Percentiles rank a stretch among this genome's conserved stretches.
These are phyloP conservation scores for Eupristina koningsbergeri DNA, from an alignment of 1,140 invertebrate species.

Conservation along the genomic window DNA sequence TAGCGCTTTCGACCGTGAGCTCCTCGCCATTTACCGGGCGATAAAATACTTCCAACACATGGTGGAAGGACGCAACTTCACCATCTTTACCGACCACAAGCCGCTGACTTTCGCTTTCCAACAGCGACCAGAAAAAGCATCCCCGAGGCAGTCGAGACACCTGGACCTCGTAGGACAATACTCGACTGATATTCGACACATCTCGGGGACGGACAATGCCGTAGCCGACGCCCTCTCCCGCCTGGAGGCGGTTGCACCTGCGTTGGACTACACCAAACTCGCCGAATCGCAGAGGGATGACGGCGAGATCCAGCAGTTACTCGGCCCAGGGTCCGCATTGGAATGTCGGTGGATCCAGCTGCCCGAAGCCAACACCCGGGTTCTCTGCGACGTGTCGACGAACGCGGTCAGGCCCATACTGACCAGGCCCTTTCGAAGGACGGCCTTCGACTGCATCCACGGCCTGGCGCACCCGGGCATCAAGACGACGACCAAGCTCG, in stretches of 20 bases:
- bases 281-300: not conserved
- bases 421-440: not conserved
- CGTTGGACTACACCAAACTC: no score
- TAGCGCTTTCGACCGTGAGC: no score
- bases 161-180: not conserved
- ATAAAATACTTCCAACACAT: no score
- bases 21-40: not conserved
- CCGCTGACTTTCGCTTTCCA: not conserved
- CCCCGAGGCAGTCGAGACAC: no score
- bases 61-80: no score
- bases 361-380: no score
- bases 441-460: no score
- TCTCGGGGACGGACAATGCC: not conserved
- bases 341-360: not conserved
- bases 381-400: no score
- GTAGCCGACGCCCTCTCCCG: slow-evolving; percentile 5
- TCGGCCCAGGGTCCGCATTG: not conserved
- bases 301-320: not conserved
- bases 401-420: not conserved
- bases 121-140: no score
- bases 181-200: not conserved
- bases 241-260: not conserved
- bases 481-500: slow-evolving; percentile 39
- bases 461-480: slow-evolving; percentile 54
- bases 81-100: no score